These are phyloP conservation scores for Drosophila pseudoananassae DNA, from an alignment of 1,140 invertebrate species.

Conservation along the genomic window DNA sequence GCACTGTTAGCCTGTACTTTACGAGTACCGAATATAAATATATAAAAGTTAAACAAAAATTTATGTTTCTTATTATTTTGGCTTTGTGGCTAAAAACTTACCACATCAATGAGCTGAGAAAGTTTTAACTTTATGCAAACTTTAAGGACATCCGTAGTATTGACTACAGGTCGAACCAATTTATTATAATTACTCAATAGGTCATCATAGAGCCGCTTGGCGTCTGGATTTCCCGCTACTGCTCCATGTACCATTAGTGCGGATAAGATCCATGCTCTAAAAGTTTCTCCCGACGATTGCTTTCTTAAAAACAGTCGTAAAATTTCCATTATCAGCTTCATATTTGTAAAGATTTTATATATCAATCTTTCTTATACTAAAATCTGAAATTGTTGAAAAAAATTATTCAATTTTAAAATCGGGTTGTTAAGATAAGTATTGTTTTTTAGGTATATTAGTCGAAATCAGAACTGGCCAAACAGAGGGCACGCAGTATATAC, in stretches of 20 bases:
- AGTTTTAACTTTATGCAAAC: slow-evolving; percentile 97
- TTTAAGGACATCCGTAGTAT: slow-evolving; percentile 95
- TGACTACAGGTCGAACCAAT: slow-evolving; percentile 95
- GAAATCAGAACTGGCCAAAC: too few relatives aligned
- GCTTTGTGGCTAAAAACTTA: slow-evolving; percentile 85
- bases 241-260: slow-evolving; percentile 85
- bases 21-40: too few relatives aligned
- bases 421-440: too few relatives aligned
- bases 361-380: not conserved
- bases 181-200: slow-evolving; percentile 97
- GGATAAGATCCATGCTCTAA: slow-evolving; percentile 83
- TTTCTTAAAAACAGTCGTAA: slow-evolving; percentile 60
- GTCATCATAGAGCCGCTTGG: slow-evolving; percentile 95
- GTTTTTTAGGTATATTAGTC: too few relatives aligned
- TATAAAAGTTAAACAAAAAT: not conserved
- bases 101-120: slow-evolving; percentile 97
- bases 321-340: slow-evolving; percentile 38
- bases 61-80: not conserved
- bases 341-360: slow-evolving; percentile 1
- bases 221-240: slow-evolving; percentile 92
- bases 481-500: too few relatives aligned
- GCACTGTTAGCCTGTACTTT: too few relatives aligned
- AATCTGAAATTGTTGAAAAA: not conserved
- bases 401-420: too few relatives aligned
- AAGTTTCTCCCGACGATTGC: slow-evolving; percentile 84